Evolutionary conservation across 2,113 vertebrate genomes (phyloP), one percentile per base, ranked within the genome.

Genomic region (Gasterosteus nipponicus): DNA sequence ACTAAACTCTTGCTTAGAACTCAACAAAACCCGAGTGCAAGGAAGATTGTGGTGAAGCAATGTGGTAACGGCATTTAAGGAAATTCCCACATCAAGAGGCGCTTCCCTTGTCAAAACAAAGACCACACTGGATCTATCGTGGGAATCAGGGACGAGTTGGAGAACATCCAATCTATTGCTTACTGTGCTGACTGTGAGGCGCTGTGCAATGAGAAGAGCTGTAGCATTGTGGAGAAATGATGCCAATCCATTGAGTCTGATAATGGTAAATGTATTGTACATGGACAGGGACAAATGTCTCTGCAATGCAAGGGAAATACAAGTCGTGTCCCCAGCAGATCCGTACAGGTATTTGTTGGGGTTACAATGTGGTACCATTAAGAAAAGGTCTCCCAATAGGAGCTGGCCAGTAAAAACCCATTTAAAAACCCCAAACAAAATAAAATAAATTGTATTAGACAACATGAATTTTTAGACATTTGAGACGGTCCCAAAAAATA

Each of bases 131-230:
- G 10, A 62, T 9, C 39, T 54, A 10, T 63, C 7, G 10, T 62
- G n/a, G 58, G 51, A 71, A 41, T 58, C 12, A 64, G 2, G 14
- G 66, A 64, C n/a, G 57, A 39, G 62, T 77, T 56, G 29, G 49
- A 29, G 63, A 15, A 56, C 31, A 18, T 38, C 14, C 51, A 66
- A 31, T 57, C 61, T 66, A 35, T 35, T 44, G 19, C 4, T 16
- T 67, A 19, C 35, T 12, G 18, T 18, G 22, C 44, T 44, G n/a
- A 70, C 31, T 42, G 33, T 51, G 14, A 35, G 14, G 42, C 16
- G 15, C 44, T 41, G 53, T 1, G 15, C 75, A 31, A 39, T 58
- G 35, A 15, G 12, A 46, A 5, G 19, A 61, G 10, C 29, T 56
- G 19, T 47, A 64, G 67, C n/a, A 44, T 35, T 56, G 22, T 11